phyloP scores from a whole-genome alignment of 2,113 vertebrate genomes.

The Oreamnos americanus region DNA sequence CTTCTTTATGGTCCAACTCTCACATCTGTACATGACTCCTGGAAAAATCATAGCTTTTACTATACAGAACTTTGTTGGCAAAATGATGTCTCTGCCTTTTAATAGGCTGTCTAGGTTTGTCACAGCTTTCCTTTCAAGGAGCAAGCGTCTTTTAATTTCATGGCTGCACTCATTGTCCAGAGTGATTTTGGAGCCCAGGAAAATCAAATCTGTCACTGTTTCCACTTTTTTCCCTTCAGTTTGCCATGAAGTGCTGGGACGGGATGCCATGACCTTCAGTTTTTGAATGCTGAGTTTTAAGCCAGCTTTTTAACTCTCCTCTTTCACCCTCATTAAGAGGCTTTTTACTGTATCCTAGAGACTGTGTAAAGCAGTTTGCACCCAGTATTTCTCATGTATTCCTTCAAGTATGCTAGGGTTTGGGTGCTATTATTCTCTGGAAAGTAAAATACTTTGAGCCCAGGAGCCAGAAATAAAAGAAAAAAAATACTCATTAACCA shows the following conservation, averaged over 20 bases:
- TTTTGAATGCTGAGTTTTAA: not conserved
- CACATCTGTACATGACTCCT: not conserved
- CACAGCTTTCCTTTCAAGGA: not conserved
- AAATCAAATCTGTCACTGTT: not conserved
- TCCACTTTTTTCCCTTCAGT: not conserved
- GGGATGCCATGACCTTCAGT: not conserved
- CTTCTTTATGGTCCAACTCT: not conserved
- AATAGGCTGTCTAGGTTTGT: not conserved
- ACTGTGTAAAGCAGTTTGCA: not conserved
- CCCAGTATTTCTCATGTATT: not conserved
- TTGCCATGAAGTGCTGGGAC: not conserved
- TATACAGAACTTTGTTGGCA: not conserved
- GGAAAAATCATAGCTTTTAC: not conserved
- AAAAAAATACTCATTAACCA: not conserved
- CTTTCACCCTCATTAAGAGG: not conserved
- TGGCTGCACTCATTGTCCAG: not conserved
- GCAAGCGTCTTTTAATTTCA: not conserved
- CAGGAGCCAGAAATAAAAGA: not conserved
- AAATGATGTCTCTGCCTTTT: not conserved
- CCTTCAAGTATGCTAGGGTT: not conserved
- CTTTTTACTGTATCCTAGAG: not conserved
- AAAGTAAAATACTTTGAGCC: not conserved
- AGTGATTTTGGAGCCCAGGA: not conserved
- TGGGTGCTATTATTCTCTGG: not conserved
- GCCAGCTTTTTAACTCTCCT: not conserved